Percentiles rank a stretch among this genome's conserved stretches.
These are phyloP conservation scores for Halcyon badia DNA, from an alignment of 2,797 vertebrate species.

Conservation along the genomic window DNA sequence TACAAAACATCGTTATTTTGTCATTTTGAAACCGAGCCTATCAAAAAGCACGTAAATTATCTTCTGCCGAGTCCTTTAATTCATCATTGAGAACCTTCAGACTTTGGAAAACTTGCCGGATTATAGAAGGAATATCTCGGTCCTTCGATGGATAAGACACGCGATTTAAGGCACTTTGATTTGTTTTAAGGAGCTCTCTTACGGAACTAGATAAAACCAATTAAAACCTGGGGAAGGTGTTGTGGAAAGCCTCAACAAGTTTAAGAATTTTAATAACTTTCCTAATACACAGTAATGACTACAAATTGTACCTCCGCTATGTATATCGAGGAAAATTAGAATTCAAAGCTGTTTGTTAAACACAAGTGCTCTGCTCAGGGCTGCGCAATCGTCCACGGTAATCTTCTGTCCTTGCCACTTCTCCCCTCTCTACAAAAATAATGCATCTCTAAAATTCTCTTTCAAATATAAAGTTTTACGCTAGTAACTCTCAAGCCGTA, in stretches of 20 bases:
- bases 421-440: conserved; percentile 24
- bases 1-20: conserved; percentile 78
- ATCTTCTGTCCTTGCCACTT: conserved; percentile 60
- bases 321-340: conserved; percentile 78
- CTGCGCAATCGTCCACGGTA: conserved; percentile 75
- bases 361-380: conserved; percentile 58
- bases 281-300: conserved; percentile 80
- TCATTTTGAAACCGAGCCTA: conserved; percentile 74
- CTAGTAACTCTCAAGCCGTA: conserved; percentile 25
- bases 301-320: conserved; percentile 79
- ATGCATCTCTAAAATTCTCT: conserved; percentile 12
- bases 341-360: conserved; percentile 82
- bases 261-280: conserved; percentile 84
- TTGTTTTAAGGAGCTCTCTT: conserved; percentile 78
- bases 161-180: conserved; percentile 65
- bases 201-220: conserved; percentile 81
- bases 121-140: not conserved
- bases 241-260: conserved; percentile 80
- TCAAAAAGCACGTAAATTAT: conserved; percentile 65
- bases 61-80: conserved; percentile 47
- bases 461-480: conserved; percentile 47
- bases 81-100: not conserved
- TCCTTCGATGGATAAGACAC: conserved; percentile 11
- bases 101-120: conserved; percentile 41
- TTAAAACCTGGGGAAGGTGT: conserved; percentile 79